Conservation (phyloP, 2,113 vertebrate species). For the Kobus ellipsiprymnus region DNA sequence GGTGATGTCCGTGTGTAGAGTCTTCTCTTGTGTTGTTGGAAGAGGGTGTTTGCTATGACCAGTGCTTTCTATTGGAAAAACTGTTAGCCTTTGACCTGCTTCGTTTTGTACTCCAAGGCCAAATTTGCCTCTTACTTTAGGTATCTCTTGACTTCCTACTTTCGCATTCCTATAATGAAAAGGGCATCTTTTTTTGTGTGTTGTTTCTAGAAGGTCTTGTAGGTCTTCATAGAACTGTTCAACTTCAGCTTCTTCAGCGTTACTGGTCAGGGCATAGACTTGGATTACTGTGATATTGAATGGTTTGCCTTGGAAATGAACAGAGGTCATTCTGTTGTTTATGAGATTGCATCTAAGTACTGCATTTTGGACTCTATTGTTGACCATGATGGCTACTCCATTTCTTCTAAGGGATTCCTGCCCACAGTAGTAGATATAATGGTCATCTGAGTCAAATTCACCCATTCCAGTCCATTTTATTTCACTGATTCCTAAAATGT, state of each 20-base stretch:
- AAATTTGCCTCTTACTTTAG: not conserved
- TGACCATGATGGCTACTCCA: not conserved
- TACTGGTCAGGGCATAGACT: not conserved
- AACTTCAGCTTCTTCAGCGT: not conserved
- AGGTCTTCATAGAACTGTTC: not conserved
- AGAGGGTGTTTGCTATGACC: not conserved
- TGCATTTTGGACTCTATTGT: not conserved
- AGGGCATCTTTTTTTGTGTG: not conserved
- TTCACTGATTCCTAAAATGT: not conserved
- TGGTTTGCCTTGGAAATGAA: not conserved
- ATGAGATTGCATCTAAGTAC: not conserved
- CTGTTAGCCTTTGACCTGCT: not conserved
- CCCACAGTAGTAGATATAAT: not conserved
- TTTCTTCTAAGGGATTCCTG: not conserved
- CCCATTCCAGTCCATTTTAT: not conserved
- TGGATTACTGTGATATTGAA: not conserved
- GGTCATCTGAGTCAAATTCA: not conserved
- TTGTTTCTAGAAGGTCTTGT: not conserved
- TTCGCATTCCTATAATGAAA: not conserved
- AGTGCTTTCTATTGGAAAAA: not conserved
- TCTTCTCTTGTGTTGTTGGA: not conserved
- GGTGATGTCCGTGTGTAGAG: not conserved
- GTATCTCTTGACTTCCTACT: not conserved
- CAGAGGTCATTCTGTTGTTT: not conserved
- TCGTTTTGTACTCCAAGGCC: not conserved